Conservation (phyloP, 1,140 invertebrate species). For the Hirudo medicinalis region DNA sequence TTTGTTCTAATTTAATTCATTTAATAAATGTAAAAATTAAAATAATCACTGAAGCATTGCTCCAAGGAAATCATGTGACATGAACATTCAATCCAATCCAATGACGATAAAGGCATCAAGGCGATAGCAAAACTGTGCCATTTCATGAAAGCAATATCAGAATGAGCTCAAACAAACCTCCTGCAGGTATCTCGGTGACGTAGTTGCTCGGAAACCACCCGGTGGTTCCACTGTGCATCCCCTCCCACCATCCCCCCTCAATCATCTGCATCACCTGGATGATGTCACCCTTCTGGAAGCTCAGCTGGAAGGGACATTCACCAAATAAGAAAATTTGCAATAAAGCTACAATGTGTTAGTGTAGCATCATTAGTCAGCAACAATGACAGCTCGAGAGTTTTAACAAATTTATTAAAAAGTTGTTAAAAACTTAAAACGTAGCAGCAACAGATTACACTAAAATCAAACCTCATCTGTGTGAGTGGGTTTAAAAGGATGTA, state of each 20-base stretch:
- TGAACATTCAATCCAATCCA: too few species aligned
- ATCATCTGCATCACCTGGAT: slow-evolving; percentile 83
- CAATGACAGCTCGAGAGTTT: too few species aligned
- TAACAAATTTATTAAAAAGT: too few species aligned
- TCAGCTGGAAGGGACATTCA: slow-evolving; percentile 55
- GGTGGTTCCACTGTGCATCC: slow-evolving; percentile 78
- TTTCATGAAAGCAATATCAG: not conserved
- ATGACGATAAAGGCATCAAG: too few species aligned
- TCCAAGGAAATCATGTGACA: too few species aligned
- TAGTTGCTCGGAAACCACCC: slow-evolving; percentile 98
- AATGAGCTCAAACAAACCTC: slow-evolving; percentile 1
- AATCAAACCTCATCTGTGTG: slow-evolving; percentile 7
- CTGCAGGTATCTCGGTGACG: slow-evolving; percentile 59
- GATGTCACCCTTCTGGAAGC: slow-evolving; percentile 87
- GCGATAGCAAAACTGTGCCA: too few species aligned
- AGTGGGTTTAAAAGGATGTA: slow-evolving; percentile 7
- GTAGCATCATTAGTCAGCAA: too few species aligned
- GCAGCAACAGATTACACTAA: not conserved
- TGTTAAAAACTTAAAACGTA: too few species aligned
- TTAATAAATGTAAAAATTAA: too few species aligned
- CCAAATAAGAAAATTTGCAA: not conserved
- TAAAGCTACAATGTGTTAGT: too few species aligned
- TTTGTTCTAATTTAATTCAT: too few species aligned
- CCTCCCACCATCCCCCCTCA: slow-evolving; percentile 97
- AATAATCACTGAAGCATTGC: too few species aligned